Evolutionary conservation across 2,113 vertebrate species (phyloP), one percentile per base, ranked within the genome.

Genomic region (Nothobranchius furzeri): DNA sequence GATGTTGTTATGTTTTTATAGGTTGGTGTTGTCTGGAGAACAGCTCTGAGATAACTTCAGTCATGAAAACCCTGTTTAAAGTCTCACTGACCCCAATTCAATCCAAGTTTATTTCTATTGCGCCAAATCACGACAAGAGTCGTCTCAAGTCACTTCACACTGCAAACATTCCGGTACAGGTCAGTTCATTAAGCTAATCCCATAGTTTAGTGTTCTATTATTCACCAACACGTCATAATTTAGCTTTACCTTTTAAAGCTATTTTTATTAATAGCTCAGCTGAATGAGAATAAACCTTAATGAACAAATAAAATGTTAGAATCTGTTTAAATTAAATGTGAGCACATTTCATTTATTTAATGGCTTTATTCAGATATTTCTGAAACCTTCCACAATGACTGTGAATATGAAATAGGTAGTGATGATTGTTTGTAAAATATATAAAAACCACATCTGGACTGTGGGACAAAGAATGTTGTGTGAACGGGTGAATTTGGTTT

Each of bases 1-100:
- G 11, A 13, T 60, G 9, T n/a, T 10, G 7, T 12, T 6, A 0
- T 75, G 59, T 77, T 84, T 70, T 55, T 30, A 30, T 30, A 4
- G 30, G 30, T 30, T 30, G 30, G 30, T 66, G 51, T 37, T n/a
- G 12, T 13, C 12, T 11, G 24, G 45, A 0, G 0, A 58, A 83
- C 56, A 71, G 68, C 30, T 4, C 30, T 30, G 30, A 30, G 30
- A 30, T 30, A 3, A 30, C 4, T 30, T 30, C 30, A 30, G 30
- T 30, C 30, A 30, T 42, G 50, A 67, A 12, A 20, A 24, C 36
- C 47, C 66, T 74, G 75, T 50, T 53, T 17, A 65, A 61, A 75
- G 69, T 42, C 50, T 6, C 2, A 55, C 30, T 30, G 30, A 45
- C 36, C 50, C 20, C 20, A 20, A 20, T 20, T 20, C 20, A 20